Base-by-base conservation (phyloP, 2,797 vertebrate species). In the Urocyon cinereoargenteus region DNA sequence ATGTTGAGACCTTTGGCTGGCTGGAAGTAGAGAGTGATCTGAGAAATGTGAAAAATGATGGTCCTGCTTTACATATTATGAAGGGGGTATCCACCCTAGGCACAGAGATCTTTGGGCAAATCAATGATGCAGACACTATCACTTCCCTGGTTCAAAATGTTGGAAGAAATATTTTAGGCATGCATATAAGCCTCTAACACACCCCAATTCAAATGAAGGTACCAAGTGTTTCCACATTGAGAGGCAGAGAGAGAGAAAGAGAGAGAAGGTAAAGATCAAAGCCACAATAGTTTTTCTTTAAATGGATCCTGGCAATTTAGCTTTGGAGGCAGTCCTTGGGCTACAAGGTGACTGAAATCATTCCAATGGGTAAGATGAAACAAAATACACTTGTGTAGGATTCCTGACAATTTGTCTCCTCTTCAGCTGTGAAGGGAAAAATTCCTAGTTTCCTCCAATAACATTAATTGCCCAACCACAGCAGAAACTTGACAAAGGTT, bases 371-470 rank as follows among this genome's bases (percentile, higher is more conserved):
- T 97, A 87, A 85, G 64, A 96, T 64, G 59, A 92, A 92, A 93
- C 83, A 93, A 96, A 96, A 89, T 64, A 94, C 75, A 89, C 82
- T 97, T 88, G 82, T 92, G 62, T 95, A 14, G 40, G 40, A 8
- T 81, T 22, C 4, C 78, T 98, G 87, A 82, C 89, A 95, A 89
- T 40, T 83, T 93, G n/a, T 93, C 82, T 26, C 18, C 83, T 96
- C 95, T 96, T 96, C 86, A 97, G 61, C 72, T 97, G 73, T 31
- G 94, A 94, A 72, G 64, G 90, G 90, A 84, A 31, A 90, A 92
- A 97, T 34, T 86, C 91, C 79, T 90, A 10, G 57, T 97, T 97
- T 86, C 81, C 94, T 97, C 95, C 94, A 95, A 72, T 93, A 98
- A 83, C 93, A 95, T 90, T 86, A 98, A 95, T 94, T 75, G 97